Evolutionary conservation across 92 coral and sea anemone species (phyloP).

Genomic region (Chrysogorgia sp.): DNA sequence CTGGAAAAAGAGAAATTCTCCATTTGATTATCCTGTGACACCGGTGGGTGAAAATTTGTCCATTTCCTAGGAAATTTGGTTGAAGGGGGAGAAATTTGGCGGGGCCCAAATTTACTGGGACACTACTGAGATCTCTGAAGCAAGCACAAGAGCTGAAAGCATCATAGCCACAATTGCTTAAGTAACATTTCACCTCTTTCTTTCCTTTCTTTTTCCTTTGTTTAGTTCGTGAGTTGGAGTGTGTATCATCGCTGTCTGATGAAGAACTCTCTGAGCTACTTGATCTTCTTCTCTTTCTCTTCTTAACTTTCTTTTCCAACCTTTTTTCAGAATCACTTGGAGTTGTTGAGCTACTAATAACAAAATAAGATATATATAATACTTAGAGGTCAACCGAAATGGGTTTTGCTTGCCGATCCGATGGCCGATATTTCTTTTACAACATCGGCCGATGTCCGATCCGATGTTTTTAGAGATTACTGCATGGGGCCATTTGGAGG

Average conservation of each 20-base stretch:
- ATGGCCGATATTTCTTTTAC: no score
- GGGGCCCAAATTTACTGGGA: no score
- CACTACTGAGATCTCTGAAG: no score
- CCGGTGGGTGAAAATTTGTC: no score
- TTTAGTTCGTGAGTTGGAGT: conserved; percentile 60
- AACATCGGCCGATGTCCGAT: no score
- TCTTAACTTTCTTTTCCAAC: conserved; percentile 16
- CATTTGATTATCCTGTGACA: no score
- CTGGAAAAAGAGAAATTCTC: no score
- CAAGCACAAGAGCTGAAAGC: not conserved
- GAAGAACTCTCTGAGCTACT: conserved; percentile 58
- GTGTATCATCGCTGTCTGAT: conserved; percentile 59
- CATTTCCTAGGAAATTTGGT: no score
- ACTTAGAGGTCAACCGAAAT: not conserved
- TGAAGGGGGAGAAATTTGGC: no score
- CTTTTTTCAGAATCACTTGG: conserved; percentile 53
- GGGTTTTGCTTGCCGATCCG: not conserved
- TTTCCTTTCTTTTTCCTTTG: no score
- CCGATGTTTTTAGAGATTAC: no score
- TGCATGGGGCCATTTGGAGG: no score
- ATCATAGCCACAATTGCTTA: not conserved
- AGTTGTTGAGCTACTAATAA: conserved; percentile 47
- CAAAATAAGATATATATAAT: not conserved
- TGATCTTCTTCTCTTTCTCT: conserved; percentile 19
- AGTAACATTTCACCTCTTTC: conserved; percentile 29